Percentiles rank a stretch among this genome's conserved stretches.
phyloP scores from a whole-genome alignment of 1,140 invertebrate genomes.

The Procambarus clarkii region DNA sequence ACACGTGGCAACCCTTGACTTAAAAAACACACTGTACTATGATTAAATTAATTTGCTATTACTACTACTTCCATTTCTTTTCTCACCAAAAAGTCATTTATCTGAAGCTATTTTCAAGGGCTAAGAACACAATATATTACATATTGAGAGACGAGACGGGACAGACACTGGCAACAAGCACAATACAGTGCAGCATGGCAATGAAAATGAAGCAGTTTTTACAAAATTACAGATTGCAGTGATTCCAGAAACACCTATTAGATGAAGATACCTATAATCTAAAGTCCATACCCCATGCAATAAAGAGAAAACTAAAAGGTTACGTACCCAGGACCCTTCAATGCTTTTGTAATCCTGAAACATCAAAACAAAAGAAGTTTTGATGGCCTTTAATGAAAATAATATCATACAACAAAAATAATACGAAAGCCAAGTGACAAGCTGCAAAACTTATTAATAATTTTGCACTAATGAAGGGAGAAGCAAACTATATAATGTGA shows the following conservation, averaged over 20 bases:
- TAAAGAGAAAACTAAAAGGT: slow-evolving; percentile 53
- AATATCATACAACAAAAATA: slow-evolving; percentile 26
- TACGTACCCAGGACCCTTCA: slow-evolving; percentile 65
- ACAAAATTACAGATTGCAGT: not conserved
- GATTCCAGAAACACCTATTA: not conserved
- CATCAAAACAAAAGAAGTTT: slow-evolving; percentile 62
- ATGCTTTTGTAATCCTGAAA: slow-evolving; percentile 70
- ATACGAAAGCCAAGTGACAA: slow-evolving; percentile 23
- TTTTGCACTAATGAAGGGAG: not conserved
- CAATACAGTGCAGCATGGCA: not conserved
- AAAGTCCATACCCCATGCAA: slow-evolving; percentile 57
- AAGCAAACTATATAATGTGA: not conserved
- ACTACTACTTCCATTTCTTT: not conserved
- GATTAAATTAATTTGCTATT: slow-evolving; percentile 4
- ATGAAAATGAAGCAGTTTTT: not conserved
- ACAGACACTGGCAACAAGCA: not conserved
- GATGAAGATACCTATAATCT: not conserved
- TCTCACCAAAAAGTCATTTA: not conserved
- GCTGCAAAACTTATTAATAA: slow-evolving; percentile 40
- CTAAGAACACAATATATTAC: not conserved
- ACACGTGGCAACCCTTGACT: slow-evolving; percentile 54
- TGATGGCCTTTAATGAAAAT: slow-evolving; percentile 52
- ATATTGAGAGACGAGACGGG: not conserved
- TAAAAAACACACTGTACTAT: slow-evolving; percentile 22
- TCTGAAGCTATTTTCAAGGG: not conserved